phyloP scores from a whole-genome alignment of 2,113 vertebrate genomes.

The Otolemur garnettii region DNA sequence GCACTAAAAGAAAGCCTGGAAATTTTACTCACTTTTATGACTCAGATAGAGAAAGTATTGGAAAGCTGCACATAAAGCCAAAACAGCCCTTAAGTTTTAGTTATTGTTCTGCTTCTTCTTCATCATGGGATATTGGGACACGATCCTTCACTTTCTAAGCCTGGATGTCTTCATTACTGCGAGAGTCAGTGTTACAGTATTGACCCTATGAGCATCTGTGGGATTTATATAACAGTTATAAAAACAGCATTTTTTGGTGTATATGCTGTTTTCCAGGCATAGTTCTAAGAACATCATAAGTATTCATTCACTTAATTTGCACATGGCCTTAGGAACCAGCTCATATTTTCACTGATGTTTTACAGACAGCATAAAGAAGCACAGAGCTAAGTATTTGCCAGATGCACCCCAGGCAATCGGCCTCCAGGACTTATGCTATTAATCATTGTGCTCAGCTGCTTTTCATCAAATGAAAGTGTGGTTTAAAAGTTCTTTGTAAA shows the following conservation, averaged over 20 bases:
- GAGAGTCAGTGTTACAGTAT: neutral
- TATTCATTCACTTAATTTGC: neutral
- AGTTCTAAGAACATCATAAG: conserved; percentile 9
- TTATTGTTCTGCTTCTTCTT: neutral
- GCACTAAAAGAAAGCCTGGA: neutral
- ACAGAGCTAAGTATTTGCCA: neutral
- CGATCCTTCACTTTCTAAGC: neutral
- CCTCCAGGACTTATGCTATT: neutral
- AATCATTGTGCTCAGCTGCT: neutral
- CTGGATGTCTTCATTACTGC: neutral
- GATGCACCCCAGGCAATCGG: neutral
- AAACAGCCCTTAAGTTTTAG: conserved; percentile 8
- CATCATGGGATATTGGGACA: neutral
- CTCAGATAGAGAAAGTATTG: neutral
- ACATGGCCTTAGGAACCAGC: neutral
- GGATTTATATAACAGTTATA: neutral
- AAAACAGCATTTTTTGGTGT: neutral
- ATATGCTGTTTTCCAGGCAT: neutral
- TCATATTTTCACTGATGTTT: neutral
- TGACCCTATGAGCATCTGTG: neutral
- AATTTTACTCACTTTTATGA: neutral
- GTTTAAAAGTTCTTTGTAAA: neutral
- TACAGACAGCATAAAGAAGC: neutral
- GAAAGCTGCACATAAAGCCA: neutral
- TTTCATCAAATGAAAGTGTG: conserved; percentile 19